phyloP scores from a whole-genome alignment of 2,797 vertebrate species.

The Ataeniobius toweri region DNA sequence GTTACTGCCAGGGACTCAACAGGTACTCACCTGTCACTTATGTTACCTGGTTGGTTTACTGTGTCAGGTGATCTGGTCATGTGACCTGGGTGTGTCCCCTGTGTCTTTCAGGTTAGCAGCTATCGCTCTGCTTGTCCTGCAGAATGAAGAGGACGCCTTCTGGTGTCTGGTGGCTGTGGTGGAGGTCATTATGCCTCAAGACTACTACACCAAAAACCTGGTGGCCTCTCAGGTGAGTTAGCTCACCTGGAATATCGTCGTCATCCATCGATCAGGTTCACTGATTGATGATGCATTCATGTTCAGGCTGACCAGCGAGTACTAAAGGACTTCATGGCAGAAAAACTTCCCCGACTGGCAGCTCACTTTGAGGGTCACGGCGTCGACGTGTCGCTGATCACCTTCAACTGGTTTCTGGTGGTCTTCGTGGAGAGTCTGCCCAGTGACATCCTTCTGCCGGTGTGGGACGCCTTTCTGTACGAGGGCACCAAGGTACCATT shows the following conservation, averaged over 20 bases:
- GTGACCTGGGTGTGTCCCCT: neutral
- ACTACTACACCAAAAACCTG: conserved; percentile 92
- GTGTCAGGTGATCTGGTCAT: conserved; percentile 3
- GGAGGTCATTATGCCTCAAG: conserved; percentile 89
- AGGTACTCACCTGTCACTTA: conserved; percentile 75
- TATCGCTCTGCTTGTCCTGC: conserved; percentile 88
- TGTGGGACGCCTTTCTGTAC: conserved; percentile 95
- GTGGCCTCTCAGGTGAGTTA: conserved; percentile 89
- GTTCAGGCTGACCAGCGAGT: conserved; percentile 93
- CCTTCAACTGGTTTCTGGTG: conserved; percentile 96
- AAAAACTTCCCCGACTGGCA: conserved; percentile 89
- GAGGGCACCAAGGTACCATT: conserved; percentile 91
- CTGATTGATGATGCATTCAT: neutral
- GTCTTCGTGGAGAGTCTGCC: conserved; percentile 91
- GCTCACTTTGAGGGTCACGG: conserved; percentile 85
- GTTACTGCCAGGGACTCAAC: conserved; percentile 95
- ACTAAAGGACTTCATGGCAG: conserved; percentile 89
- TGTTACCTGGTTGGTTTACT: neutral
- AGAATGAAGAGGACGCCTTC: conserved; percentile 91
- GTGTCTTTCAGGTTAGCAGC: conserved; percentile 85
- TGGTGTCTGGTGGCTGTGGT: conserved; percentile 93
- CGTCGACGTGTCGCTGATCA: conserved; percentile 89
- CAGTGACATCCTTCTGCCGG: conserved; percentile 88
- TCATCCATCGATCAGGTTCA: neutral
- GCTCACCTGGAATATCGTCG: neutral